Evolutionary conservation across 92 coral and sea anemone species (phyloP), one percentile per base, ranked within the genome.

Genomic region (Diadumene lineata): DNA sequence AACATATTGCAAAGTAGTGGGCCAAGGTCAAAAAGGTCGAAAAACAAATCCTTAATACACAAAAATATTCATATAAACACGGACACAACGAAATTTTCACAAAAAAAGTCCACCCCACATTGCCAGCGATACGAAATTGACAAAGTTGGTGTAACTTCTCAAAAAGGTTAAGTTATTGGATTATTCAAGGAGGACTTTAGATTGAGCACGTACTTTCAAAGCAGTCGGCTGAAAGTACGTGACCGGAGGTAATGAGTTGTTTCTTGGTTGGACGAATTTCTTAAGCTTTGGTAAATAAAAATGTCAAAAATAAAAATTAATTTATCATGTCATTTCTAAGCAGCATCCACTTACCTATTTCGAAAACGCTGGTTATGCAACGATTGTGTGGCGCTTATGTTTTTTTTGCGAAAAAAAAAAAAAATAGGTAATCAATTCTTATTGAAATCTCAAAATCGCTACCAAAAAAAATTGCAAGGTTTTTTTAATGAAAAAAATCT

Each of bases 1-100:
- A 62, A 62, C 68, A 62, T 30, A 27, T 30, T 10, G n/a, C 68
- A 1, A 1, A 62, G n/a, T 28, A 10, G 31, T 1, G 17, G 7
- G 68, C 43, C 68, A 62, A 62, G 68, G 68, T 62, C 68, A 62
- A 1, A 62, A 31, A 16, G 68, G 43, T 62, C 21, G 31, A 62
- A 31, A 1, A 19, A 4, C 6, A 62, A 21, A 2, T 2, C 31
- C n/a, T 28, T 21, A 2, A 1, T 28, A 28, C 38, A 15, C 11
- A 25, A 56, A 56, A 60, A 22, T 26, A 53, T 53, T 22, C 25
- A 53, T n/a, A n/a, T n/a, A n/a, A n/a, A n/a, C 22, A 16, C n/a
- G 18, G 10, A 53, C 60, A 38, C 48, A 38, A 38, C 48, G 48
- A 38, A 38, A 38, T 2, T 53, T 53, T 44, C 51, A 9, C 61